These are phyloP conservation scores for Anseranas semipalmata DNA, from an alignment of 2,113 vertebrate genomes.

Conservation along the genomic window DNA sequence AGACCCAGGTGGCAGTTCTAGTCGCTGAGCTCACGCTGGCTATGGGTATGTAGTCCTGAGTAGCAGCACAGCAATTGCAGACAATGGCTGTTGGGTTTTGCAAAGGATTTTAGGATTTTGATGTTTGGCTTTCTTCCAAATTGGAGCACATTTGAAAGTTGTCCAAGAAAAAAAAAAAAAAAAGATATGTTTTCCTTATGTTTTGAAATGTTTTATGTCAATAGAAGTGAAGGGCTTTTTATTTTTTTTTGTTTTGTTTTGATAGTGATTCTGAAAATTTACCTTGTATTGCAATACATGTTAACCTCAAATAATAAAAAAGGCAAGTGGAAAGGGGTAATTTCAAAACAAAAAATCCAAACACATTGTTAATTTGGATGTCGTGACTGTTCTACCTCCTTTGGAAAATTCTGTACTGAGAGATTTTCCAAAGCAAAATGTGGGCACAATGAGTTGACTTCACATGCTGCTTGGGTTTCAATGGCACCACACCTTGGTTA, in stretches of 20 bases:
- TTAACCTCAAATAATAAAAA: background rate
- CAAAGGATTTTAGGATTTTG: background rate
- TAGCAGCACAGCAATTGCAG: background rate
- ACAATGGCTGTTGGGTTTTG: background rate
- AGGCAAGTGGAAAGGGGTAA: background rate
- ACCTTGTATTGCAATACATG: background rate
- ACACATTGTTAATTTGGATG: background rate
- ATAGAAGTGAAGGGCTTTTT: background rate
- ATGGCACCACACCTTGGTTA: background rate
- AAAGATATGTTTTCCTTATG: background rate
- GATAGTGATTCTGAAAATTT: background rate
- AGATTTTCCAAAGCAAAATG: background rate
- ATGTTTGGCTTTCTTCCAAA: background rate
- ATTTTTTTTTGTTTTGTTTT: background rate
- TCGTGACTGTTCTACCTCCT: background rate
- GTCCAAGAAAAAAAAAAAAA: background rate
- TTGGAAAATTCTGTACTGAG: background rate
- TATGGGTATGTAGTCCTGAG: background rate
- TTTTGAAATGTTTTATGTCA: conserved; percentile 25
- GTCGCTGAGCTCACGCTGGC: background rate
- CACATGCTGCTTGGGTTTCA: background rate
- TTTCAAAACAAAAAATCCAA: background rate
- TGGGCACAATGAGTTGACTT: background rate
- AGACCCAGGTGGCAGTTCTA: background rate
- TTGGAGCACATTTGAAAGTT: background rate